phyloP scores from a whole-genome alignment of 2,888 invertebrate genomes.

The Idaea biselata region DNA sequence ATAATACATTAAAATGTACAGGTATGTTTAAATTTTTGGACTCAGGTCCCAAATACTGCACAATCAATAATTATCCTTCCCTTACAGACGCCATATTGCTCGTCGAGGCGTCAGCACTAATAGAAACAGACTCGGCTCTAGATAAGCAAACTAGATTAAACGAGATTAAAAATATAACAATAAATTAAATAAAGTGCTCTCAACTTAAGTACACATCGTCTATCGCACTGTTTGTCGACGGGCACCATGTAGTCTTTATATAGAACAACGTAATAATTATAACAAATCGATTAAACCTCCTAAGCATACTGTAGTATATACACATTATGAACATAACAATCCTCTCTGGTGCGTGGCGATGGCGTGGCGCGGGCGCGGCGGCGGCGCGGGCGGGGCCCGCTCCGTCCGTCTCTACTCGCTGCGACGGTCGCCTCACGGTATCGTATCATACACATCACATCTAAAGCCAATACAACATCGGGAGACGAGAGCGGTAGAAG shows the following conservation, averaged over 20 bases:
- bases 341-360: slow-evolving; percentile 59
- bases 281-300: slow-evolving; percentile 79
- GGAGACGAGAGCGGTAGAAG: slow-evolving; percentile 56
- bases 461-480: slow-evolving; percentile 59
- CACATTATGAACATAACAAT: slow-evolving; percentile 76
- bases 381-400: slow-evolving; percentile 40
- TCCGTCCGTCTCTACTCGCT: slow-evolving; percentile 34
- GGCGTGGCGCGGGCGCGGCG: slow-evolving; percentile 35
- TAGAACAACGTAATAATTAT: slow-evolving; percentile 76
- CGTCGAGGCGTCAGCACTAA: slow-evolving; percentile 80
- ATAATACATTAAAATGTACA: slow-evolving; percentile 82
- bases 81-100: slow-evolving; percentile 80
- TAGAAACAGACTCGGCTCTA: slow-evolving; percentile 77
- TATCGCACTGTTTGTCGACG: slow-evolving; percentile 79
- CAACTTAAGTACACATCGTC: slow-evolving; percentile 80
- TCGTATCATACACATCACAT: slow-evolving; percentile 34
- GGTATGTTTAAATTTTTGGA: slow-evolving; percentile 80
- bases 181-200: slow-evolving; percentile 75
- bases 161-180: slow-evolving; percentile 78
- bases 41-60: slow-evolving; percentile 79
- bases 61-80: slow-evolving; percentile 75
- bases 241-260: slow-evolving; percentile 80
- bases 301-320: slow-evolving; percentile 80
- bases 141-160: slow-evolving; percentile 77
- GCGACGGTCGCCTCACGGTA: slow-evolving; percentile 20